phyloP scores from a whole-genome alignment of 2,888 invertebrate species.

The Amblyteles armatorius region DNA sequence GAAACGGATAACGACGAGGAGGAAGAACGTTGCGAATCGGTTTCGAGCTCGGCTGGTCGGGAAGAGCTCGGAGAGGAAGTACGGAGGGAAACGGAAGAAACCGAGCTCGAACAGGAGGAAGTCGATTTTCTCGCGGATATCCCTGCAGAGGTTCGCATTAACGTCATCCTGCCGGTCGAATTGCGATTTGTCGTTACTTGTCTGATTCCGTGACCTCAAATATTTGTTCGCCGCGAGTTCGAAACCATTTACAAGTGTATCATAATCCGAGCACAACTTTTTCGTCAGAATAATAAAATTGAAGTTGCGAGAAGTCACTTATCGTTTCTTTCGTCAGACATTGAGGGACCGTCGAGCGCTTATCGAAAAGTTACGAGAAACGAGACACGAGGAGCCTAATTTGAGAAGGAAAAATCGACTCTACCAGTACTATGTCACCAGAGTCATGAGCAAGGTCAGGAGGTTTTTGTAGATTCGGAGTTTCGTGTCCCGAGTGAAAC shows the following conservation, averaged over 20 bases:
- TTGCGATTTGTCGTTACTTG: slow-evolving; percentile 73
- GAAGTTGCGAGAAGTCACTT: not conserved
- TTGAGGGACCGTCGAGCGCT: slow-evolving; percentile 69
- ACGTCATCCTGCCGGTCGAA: slow-evolving; percentile 71
- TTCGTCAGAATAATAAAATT: not conserved
- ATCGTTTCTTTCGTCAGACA: slow-evolving; percentile 63
- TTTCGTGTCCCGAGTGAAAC: not conserved
- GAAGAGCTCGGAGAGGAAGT: slow-evolving; percentile 71
- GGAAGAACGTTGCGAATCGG: slow-evolving; percentile 48
- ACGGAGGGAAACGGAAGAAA: slow-evolving; percentile 19
- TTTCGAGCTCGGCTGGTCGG: slow-evolving; percentile 50
- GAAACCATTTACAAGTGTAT: not conserved
- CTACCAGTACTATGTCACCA: slow-evolving; percentile 69
- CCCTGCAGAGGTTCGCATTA: slow-evolving; percentile 75
- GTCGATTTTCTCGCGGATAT: slow-evolving; percentile 69
- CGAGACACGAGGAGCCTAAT: slow-evolving; percentile 61
- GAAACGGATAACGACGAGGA: slow-evolving; percentile 28
- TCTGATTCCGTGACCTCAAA: slow-evolving; percentile 64
- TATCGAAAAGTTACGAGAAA: slow-evolving; percentile 68
- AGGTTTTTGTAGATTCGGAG: slow-evolving; percentile 23
- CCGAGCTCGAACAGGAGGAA: slow-evolving; percentile 67
- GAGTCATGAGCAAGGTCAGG: slow-evolving; percentile 66
- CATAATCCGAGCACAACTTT: not conserved
- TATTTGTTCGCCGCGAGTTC: not conserved
- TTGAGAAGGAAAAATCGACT: slow-evolving; percentile 71